These are phyloP conservation scores for Chaenogobius annularis DNA, from an alignment of 2,113 vertebrate species.

Conservation along the genomic window DNA sequence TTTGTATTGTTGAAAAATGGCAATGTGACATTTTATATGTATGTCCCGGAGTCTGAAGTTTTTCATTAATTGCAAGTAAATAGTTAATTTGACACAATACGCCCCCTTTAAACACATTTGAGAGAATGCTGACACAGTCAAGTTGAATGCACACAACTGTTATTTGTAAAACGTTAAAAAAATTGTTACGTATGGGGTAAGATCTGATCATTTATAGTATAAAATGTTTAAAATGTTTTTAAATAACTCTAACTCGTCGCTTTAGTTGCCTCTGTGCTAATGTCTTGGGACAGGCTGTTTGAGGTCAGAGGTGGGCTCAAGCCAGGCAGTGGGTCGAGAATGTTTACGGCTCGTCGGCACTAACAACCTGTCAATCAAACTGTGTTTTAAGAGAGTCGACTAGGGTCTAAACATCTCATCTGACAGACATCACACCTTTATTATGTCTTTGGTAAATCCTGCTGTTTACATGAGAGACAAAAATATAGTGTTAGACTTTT, in stretches of 20 bases:
- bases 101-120: no score
- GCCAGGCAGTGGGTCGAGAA: slow-evolving; percentile 63
- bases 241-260: neutral
- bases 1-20: no score
- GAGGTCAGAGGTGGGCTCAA: slow-evolving; percentile 68
- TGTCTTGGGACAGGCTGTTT: slow-evolving; percentile 38
- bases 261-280: slow-evolving; percentile 7
- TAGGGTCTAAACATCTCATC: slow-evolving; percentile 59
- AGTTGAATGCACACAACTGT: no score
- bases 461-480: neutral
- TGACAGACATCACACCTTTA: slow-evolving; percentile 37
- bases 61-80: no score
- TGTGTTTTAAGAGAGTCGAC: slow-evolving; percentile 42
- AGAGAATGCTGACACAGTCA: no score
- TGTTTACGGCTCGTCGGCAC: slow-evolving; percentile 69
- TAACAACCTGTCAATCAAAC: slow-evolving; percentile 72
- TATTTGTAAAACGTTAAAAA: no score
- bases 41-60: no score
- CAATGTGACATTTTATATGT: no score
- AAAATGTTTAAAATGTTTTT: no score
- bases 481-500: neutral
- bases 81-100: no score
- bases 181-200: neutral
- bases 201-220: neutral
- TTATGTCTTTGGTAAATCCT: slow-evolving; percentile 48